phyloP scores from a whole-genome alignment of 2,797 vertebrate genomes.

The Columba guinea region DNA sequence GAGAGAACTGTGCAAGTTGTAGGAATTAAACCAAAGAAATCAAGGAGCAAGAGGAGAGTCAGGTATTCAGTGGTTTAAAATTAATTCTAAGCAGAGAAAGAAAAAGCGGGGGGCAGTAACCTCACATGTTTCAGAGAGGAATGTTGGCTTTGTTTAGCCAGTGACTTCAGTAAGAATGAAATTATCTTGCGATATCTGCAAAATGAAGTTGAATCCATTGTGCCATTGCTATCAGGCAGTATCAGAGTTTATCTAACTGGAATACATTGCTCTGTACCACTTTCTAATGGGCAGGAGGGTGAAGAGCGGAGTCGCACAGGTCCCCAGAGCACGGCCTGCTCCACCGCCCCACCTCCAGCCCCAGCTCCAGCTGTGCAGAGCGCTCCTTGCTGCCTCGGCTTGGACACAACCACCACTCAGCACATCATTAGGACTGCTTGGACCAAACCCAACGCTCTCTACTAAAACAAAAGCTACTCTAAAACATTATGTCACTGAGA shows the following conservation, averaged over 20 bases:
- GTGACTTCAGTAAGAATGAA: slow-evolving; percentile 19
- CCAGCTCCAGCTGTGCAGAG: not conserved
- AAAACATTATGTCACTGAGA: not conserved
- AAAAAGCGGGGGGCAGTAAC: not conserved
- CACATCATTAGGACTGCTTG: slow-evolving; percentile 20
- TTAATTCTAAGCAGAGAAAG: not conserved
- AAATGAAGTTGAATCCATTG: not conserved
- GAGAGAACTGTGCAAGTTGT: not conserved
- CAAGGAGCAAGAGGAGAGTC: not conserved
- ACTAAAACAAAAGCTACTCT: slow-evolving; percentile 21
- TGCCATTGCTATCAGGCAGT: not conserved
- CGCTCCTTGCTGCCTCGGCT: not conserved
- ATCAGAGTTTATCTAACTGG: not conserved
- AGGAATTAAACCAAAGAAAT: slow-evolving; percentile 15
- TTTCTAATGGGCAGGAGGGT: not conserved
- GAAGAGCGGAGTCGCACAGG: not conserved
- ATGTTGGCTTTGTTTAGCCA: slow-evolving; percentile 32
- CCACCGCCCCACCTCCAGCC: not conserved
- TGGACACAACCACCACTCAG: not conserved
- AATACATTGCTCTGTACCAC: not conserved
- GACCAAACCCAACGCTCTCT: slow-evolving; percentile 5
- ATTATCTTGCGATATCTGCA: slow-evolving; percentile 3
- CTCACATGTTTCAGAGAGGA: not conserved
- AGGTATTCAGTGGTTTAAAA: not conserved
- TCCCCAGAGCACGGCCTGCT: not conserved